Conservation (phyloP, 2,113 vertebrate species). For the Bos indicus region DNA sequence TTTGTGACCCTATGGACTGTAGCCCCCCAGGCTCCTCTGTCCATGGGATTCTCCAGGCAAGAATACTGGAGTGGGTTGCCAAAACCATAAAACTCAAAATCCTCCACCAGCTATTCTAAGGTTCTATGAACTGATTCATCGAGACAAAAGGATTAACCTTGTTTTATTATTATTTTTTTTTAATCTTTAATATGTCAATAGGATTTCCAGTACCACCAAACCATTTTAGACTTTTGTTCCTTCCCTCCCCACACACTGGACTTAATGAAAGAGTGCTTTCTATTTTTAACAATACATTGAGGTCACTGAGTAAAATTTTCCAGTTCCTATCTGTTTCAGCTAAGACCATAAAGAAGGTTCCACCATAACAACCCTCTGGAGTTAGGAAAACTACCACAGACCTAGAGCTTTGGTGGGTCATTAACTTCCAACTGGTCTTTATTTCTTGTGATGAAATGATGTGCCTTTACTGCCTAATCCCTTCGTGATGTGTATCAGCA, state of each 20-base stretch:
- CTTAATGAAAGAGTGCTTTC: conserved; percentile 23
- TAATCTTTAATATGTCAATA: not conserved
- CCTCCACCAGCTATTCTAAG: not conserved
- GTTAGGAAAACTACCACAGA: conserved; percentile 56
- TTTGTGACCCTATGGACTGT: not conserved
- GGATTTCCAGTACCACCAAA: conserved; percentile 26
- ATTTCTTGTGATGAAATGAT: conserved; percentile 77
- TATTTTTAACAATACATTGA: not conserved
- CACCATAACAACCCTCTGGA: not conserved
- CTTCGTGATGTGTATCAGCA: conserved; percentile 42
- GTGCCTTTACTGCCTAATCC: conserved; percentile 62
- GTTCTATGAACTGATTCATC: not conserved
- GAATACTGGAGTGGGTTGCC: not conserved
- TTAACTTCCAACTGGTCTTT: conserved; percentile 62
- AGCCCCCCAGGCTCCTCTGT: not conserved
- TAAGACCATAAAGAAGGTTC: conserved; percentile 28
- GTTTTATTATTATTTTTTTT: not conserved
- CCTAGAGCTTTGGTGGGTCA: conserved; percentile 27
- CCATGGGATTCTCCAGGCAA: not conserved
- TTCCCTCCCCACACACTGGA: not conserved
- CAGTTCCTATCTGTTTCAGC: not conserved
- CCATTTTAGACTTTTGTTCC: conserved; percentile 25
- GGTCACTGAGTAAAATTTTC: not conserved
- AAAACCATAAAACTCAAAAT: not conserved
- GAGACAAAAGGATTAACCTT: not conserved